phyloP scores from a whole-genome alignment of 92 coral and sea anemone species.

The Epizoanthus rinbou region DNA sequence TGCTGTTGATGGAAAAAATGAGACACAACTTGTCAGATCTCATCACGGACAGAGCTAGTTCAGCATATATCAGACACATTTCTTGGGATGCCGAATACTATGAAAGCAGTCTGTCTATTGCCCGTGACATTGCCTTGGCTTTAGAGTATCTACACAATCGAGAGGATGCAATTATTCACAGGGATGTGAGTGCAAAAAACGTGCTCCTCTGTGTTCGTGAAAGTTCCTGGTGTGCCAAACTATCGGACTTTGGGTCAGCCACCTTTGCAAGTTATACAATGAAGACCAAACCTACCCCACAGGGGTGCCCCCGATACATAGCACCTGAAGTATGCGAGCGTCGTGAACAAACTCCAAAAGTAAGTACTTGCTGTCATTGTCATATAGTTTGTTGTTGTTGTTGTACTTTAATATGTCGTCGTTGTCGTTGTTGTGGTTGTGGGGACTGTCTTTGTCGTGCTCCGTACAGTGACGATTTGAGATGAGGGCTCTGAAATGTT shows the following conservation, averaged over 20 bases:
- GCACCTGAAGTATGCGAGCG: neutral
- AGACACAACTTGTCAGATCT: neutral
- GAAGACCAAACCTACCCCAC: neutral
- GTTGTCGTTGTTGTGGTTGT: neutral
- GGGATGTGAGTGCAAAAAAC: conserved; percentile 16
- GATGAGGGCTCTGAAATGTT: too few relatives aligned
- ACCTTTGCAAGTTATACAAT: neutral
- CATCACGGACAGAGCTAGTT: neutral
- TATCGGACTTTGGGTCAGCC: conserved; percentile 17
- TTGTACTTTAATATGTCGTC: too few relatives aligned
- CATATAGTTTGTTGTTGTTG: neutral
- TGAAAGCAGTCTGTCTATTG: neutral
- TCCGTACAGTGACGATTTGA: too few relatives aligned
- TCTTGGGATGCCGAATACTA: neutral
- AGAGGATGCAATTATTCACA: conserved; percentile 1
- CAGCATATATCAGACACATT: neutral
- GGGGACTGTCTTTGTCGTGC: neutral
- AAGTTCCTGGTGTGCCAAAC: conserved; percentile 2
- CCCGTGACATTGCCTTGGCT: conserved; percentile 3
- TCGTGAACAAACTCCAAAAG: neutral
- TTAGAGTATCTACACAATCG: conserved; percentile 21
- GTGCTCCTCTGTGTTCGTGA: conserved; percentile 1
- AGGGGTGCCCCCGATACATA: neutral
- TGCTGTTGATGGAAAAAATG: conserved; percentile 21
- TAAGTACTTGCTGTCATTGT: neutral